Evolutionary conservation across 2,888 invertebrate species (phyloP), one percentile per base, ranked within the genome.

Genomic region (Melinopterus prodromus): DNA sequence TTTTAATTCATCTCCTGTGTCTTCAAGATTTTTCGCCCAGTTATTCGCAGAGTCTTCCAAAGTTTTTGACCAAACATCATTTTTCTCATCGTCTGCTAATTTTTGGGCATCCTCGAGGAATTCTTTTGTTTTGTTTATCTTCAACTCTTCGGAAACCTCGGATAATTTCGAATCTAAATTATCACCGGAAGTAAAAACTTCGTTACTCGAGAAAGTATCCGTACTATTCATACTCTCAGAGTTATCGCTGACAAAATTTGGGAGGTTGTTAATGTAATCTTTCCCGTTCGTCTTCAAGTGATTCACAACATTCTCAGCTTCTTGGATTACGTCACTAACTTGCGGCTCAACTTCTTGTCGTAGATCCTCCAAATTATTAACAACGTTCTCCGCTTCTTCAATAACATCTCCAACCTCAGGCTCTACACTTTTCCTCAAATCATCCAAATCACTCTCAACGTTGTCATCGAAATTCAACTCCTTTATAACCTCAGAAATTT

Each of bases 291-390:
- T 74, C 53, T 81, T 83, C 69, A 86, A 80, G 53, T 88, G 86
- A 78, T 89, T 89, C 12, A 88, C 89, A 2, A 86, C 86, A 76
- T 87, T 85, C 82, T 89, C 89, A 0, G 89, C 88, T 79, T 86
- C 83, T 80, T n/a, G 74, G 6, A 74, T 36, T 38, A 35, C 53
- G 14, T 71, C 35, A 15, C n/a, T 38, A 26, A 77, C 36, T 15
- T 79, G 72, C 35, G 72, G 35, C 9, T 80, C 79, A 26, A 75
- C 76, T 2, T 77, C 77, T 35, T 69, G 71, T 6, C 78, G 71
- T 37, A 78, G 69, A 4, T 76, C 71, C 35, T 81, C 83, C 69
- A 86, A 80, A 69, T 88, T 86, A 78, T 89, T 89, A 14, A 88
- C 89, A 2, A 86, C 86, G 76, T 87, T 85, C 82, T 89, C 89